Evolutionary conservation across 2,797 vertebrate species (phyloP).

Genomic region (Mormyrops boulengeri): DNA sequence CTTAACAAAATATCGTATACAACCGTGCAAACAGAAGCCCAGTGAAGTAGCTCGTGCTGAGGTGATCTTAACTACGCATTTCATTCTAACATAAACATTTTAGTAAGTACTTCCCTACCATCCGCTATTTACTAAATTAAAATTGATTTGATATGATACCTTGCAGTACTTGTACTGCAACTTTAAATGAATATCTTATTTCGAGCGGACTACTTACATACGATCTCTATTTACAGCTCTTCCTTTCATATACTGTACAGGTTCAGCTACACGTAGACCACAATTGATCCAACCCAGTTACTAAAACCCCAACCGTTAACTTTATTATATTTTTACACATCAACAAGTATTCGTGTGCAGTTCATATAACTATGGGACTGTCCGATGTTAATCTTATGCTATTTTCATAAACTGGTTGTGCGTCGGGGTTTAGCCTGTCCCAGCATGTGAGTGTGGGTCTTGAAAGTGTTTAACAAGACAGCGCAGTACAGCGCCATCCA

Average conservation of each 20-base stretch:
- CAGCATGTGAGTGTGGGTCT: no score
- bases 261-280: neutral
- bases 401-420: neutral
- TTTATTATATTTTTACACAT: neutral
- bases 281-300: neutral
- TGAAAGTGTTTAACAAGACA: neutral
- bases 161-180: neutral
- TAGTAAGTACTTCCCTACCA: neutral
- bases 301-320: neutral
- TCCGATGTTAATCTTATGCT: neutral
- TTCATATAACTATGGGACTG: neutral
- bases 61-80: neutral
- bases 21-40: neutral
- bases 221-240: neutral
- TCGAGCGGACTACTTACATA: neutral
- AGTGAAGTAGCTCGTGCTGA: neutral
- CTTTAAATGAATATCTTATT: neutral
- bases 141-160: neutral
- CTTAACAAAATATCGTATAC: neutral
- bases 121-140: neutral
- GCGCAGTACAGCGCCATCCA: neutral
- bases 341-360: neutral
- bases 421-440: no score
- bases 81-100: neutral
- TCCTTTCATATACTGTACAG: neutral